Conservation (phyloP, 2,797 vertebrate genomes). For the Lindbergichthys nudifrons region DNA sequence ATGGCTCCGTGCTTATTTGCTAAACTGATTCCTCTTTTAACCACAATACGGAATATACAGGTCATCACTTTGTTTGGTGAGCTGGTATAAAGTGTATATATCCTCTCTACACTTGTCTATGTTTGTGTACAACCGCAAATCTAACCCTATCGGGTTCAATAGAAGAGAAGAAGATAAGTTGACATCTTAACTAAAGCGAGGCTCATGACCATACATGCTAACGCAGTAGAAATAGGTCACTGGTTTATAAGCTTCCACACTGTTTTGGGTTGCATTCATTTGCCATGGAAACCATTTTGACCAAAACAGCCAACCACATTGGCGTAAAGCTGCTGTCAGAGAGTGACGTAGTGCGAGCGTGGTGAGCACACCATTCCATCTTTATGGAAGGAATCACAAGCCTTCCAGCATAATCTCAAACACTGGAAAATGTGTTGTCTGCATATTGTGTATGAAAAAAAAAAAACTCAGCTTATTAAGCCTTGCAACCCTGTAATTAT, state of each 20-base stretch:
- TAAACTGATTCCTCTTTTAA: not conserved
- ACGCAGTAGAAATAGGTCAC: constrained; percentile 64
- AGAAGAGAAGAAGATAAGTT: constrained; percentile 1
- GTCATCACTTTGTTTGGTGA: constrained; percentile 12
- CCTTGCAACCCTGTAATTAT: constrained; percentile 62
- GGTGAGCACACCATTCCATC: constrained; percentile 71
- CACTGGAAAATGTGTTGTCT: constrained; percentile 78
- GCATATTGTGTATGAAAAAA: constrained; percentile 60
- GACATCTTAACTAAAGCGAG: constrained; percentile 22
- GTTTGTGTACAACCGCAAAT: constrained; percentile 20
- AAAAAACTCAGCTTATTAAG: constrained; percentile 55
- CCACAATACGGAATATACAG: constrained; percentile 15
- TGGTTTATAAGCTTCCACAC: constrained; percentile 54
- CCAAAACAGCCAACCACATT: constrained; percentile 74
- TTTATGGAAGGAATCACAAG: constrained; percentile 63
- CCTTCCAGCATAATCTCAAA: constrained; percentile 56
- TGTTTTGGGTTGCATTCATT: constrained; percentile 74
- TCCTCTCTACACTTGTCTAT: not conserved
- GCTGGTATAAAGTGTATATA: not conserved
- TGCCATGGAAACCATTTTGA: constrained; percentile 76
- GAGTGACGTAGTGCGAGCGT: constrained; percentile 63
- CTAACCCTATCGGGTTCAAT: not conserved
- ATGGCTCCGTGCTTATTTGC: not conserved
- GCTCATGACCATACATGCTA: constrained; percentile 45
- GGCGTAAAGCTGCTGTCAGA: constrained; percentile 62